phyloP scores from a whole-genome alignment of 64 coral and sea anemone species.

The Trachythela sp. region DNA sequence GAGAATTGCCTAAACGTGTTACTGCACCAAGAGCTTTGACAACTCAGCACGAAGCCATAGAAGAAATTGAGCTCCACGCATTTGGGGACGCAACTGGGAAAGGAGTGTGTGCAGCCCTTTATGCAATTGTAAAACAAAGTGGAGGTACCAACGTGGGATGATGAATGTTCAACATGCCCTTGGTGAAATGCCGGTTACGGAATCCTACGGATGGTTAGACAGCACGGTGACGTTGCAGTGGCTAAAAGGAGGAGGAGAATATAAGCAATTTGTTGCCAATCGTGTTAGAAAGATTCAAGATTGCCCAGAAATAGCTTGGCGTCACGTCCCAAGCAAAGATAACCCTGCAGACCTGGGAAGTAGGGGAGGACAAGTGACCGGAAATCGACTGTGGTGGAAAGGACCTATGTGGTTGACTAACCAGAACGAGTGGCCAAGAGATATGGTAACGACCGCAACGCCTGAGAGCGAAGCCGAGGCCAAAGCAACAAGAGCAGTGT shows the following conservation, averaged over 20 bases:
- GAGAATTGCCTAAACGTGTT: neutral
- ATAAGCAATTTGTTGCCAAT: constrained; percentile 27
- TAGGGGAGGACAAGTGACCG: neutral
- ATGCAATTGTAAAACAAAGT: constrained; percentile 16
- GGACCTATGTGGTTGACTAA: constrained; percentile 25
- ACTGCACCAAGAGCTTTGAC: constrained; percentile 27
- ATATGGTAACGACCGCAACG: neutral
- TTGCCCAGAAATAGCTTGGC: neutral
- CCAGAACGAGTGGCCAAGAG: neutral
- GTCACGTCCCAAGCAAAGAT: neutral
- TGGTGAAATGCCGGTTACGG: neutral
- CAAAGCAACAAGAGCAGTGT: neutral
- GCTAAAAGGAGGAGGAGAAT: neutral
- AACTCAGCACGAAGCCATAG: neutral
- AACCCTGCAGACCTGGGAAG: constrained; percentile 5
- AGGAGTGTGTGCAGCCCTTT: constrained; percentile 1
- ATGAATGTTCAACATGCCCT: neutral
- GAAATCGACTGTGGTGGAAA: constrained; percentile 25
- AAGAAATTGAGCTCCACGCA: constrained; percentile 26
- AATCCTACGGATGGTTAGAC: neutral
- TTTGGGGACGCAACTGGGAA: constrained; percentile 7
- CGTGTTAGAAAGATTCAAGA: constrained; percentile 2
- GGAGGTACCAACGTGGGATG: neutral
- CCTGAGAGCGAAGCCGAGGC: neutral
- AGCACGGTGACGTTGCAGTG: neutral